phyloP scores from a whole-genome alignment of 23 tunicate species.

The Clavelina lepadiformis region DNA sequence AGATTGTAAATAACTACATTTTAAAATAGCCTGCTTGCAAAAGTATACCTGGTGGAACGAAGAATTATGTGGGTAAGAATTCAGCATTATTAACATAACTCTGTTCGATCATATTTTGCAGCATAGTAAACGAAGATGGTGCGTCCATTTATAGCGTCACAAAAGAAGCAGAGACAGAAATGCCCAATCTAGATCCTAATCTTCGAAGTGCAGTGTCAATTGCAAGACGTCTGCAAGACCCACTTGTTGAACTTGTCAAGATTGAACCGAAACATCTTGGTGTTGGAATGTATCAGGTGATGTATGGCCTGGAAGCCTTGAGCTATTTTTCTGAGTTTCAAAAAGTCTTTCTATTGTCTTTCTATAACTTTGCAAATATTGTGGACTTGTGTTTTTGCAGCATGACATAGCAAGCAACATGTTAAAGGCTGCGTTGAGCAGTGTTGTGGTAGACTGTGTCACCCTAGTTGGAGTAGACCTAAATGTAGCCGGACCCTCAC shows the following conservation, averaged over 20 bases:
- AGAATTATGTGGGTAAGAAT: too few species aligned
- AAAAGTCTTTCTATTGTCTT: neutral
- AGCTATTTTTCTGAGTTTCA: neutral
- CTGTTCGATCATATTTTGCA: too few species aligned
- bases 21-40: too few species aligned
- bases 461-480: conserved; percentile 96
- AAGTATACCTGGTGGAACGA: too few species aligned
- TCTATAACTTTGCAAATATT: neutral
- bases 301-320: neutral
- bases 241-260: conserved; percentile 83
- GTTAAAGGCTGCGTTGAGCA: conserved; percentile 50
- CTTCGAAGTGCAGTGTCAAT: conserved; percentile 87
- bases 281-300: conserved; percentile 89
- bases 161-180: conserved; percentile 58
- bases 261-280: conserved; percentile 91
- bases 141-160: conserved; percentile 90
- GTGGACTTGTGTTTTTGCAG: conserved; percentile 14
- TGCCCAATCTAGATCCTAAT: conserved; percentile 73
- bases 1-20: too few species aligned
- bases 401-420: conserved; percentile 65
- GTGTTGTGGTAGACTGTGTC: conserved; percentile 91
- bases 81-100: too few species aligned
- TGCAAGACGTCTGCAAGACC: conserved; percentile 86
- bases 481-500: conserved; percentile 49
- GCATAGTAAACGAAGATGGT: conserved; percentile 85